A percentile compares a stretch with the other conserved stretches of the same genome.
These are phyloP conservation scores for Brachionus rotundiformis DNA, from an alignment of 1,140 invertebrate species.

Conservation along the genomic window DNA sequence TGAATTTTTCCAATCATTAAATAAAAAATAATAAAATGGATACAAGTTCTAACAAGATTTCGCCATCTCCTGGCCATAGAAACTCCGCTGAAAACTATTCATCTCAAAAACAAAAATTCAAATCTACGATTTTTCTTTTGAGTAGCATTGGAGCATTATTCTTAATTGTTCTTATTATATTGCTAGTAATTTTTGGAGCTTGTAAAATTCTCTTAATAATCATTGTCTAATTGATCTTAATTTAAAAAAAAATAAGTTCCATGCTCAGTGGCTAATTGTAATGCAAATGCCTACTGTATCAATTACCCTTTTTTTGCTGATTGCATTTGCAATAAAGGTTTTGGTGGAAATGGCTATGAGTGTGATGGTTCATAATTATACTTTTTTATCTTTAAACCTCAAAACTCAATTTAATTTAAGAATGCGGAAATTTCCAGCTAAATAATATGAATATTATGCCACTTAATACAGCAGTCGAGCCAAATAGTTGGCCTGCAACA, in stretches of 20 bases:
- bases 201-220: no score
- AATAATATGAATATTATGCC: not conserved
- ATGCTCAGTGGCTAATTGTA: not conserved
- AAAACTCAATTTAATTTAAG: not conserved
- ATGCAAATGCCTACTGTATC: not conserved
- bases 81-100: not conserved
- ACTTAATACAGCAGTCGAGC: not conserved
- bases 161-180: not conserved
- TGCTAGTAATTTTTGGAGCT: slow-evolving; percentile 18
- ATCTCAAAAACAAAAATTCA: not conserved
- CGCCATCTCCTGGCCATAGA: not conserved
- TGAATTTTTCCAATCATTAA: no score
- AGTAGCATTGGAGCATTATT: no score
- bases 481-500: slow-evolving; percentile 36
- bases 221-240: not conserved
- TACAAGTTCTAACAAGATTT: not conserved
- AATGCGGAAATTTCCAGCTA: not conserved
- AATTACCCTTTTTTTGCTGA: slow-evolving; percentile 3
- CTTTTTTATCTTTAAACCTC: no score
- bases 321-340: slow-evolving; percentile 4
- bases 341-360: not conserved
- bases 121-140: not conserved
- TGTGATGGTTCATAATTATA: not conserved
- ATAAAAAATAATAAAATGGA: slow-evolving; percentile 22
- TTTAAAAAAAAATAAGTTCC: slow-evolving; percentile 1